Conservation (phyloP, 2,113 vertebrate species). For the Erinaceus europaeus region DNA sequence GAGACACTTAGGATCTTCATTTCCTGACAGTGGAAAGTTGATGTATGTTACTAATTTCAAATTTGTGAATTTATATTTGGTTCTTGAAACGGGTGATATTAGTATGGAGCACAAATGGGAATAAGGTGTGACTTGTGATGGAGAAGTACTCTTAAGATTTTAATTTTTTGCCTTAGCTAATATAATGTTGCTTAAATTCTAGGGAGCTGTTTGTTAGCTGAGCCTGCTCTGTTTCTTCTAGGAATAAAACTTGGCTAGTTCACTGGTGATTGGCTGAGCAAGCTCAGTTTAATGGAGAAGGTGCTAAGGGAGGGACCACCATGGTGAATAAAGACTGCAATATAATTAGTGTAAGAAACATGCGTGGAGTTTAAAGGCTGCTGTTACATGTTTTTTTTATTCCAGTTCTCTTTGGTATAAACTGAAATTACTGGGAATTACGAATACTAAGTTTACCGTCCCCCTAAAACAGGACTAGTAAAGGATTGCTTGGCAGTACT, state of each 20-base stretch:
- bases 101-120: neutral
- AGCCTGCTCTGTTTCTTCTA: neutral
- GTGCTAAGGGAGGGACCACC: neutral
- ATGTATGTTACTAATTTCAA: neutral
- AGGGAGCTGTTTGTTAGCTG: neutral
- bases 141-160: neutral
- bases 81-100: conserved; percentile 11
- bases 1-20: neutral
- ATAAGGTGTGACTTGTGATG: neutral
- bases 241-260: neutral
- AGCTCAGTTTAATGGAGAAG: neutral
- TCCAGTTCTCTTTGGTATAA: neutral
- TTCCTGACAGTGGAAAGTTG: neutral
- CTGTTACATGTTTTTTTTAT: neutral
- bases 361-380: neutral
- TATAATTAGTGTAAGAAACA: neutral
- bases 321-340: neutral
- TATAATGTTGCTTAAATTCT: neutral
- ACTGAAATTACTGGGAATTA: neutral
- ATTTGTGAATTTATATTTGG: neutral
- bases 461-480: neutral
- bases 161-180: neutral
- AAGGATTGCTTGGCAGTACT: neutral
- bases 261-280: neutral
- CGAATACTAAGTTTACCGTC: neutral